Percentiles rank a stretch among this genome's conserved stretches.
These are phyloP conservation scores for Holcopasites calliopsidis DNA, from an alignment of 1,140 invertebrate species.

Conservation along the genomic window DNA sequence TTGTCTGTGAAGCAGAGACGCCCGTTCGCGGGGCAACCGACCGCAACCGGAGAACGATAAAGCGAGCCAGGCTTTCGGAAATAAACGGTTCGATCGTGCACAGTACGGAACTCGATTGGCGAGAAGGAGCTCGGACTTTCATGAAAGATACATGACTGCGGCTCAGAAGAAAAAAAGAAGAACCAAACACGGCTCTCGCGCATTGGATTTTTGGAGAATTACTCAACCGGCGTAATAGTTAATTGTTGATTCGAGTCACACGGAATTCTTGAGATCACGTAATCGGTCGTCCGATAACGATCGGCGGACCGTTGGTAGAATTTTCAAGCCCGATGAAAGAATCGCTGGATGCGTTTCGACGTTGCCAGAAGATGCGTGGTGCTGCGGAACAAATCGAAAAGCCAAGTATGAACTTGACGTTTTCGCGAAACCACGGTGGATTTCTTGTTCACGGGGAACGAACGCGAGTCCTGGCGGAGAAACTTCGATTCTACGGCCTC, in stretches of 20 bases:
- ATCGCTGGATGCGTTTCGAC: not conserved
- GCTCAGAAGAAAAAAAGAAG: slow-evolving; percentile 1
- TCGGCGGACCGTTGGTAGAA: slow-evolving; percentile 23
- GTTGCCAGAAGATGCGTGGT: no score
- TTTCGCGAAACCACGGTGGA: not conserved
- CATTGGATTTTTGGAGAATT: slow-evolving; percentile 4
- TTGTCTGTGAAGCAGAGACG: not conserved
- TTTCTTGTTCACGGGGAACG: not conserved
- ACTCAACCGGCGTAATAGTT: slow-evolving; percentile 1
- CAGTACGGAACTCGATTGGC: no score
- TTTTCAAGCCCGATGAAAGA: slow-evolving; percentile 22
- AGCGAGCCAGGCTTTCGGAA: not conserved
- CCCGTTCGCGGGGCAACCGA: not conserved
- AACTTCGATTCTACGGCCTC: slow-evolving; percentile 15
- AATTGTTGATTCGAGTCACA: slow-evolving; percentile 43
- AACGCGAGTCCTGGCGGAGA: not conserved
- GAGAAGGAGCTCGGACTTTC: not conserved
- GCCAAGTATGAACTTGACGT: no score
- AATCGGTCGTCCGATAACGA: slow-evolving; percentile 32
- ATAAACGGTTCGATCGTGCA: not conserved
- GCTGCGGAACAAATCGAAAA: no score
- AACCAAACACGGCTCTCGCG: not conserved
- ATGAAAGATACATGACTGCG: not conserved
- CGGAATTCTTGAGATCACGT: slow-evolving; percentile 27
- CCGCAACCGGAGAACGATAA: not conserved